A percentile compares a stretch with the other conserved stretches of the same genome.
Evolutionary conservation across 2,888 invertebrate species (phyloP).

Genomic region (Euphydryas editha): DNA sequence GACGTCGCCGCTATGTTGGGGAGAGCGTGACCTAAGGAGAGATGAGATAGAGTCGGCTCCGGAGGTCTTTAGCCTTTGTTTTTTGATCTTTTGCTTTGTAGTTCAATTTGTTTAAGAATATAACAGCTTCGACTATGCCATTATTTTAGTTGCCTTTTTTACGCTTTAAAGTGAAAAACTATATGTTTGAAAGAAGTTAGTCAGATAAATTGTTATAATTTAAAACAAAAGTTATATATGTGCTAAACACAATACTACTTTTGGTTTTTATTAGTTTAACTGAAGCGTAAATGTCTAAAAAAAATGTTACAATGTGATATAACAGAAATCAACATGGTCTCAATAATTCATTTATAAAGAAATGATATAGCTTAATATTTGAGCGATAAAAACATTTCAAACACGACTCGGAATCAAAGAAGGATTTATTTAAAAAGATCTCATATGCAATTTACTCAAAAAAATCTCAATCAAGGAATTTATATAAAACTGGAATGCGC

Average conservation of each 20-base stretch:
- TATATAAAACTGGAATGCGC: too few relatives aligned
- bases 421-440: background rate
- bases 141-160: background rate
- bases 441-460: conserved; percentile 2
- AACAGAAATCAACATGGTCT: background rate
- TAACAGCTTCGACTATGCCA: background rate
- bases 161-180: background rate
- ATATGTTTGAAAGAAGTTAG: background rate
- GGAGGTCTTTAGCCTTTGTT: conserved; percentile 31
- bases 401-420: background rate
- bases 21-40: conserved; percentile 82
- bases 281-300: background rate
- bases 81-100: conserved; percentile 5
- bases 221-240: background rate
- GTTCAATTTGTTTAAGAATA: conserved; percentile 13
- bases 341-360: conserved; percentile 3
- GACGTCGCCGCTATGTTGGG: conserved; percentile 86
- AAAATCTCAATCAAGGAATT: too few relatives aligned
- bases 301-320: conserved; percentile 1
- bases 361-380: background rate
- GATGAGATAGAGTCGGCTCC: conserved; percentile 58
- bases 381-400: conserved; percentile 2
- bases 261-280: background rate
- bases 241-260: background rate
- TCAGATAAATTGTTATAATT: background rate